phyloP scores from a whole-genome alignment of 2,888 invertebrate species.

The Venustoraphidia nigricollis region DNA sequence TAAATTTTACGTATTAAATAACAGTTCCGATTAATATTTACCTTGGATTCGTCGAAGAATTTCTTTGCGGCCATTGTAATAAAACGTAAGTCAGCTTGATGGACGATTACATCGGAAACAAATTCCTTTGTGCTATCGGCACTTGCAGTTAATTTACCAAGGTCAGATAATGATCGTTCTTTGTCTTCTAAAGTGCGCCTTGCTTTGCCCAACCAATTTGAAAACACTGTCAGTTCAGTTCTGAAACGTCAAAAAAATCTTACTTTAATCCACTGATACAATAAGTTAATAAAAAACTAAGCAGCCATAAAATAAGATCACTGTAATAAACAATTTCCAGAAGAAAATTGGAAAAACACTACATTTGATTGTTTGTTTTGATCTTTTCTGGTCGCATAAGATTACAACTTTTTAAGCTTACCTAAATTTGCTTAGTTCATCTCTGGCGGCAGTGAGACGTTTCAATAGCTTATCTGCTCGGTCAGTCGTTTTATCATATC shows the following conservation, averaged over 20 bases:
- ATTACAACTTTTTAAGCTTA: slow-evolving; percentile 17
- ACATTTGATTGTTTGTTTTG: too few species aligned
- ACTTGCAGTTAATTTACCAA: slow-evolving; percentile 53
- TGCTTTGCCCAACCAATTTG: slow-evolving; percentile 71
- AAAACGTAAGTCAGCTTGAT: slow-evolving; percentile 89
- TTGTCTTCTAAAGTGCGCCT: slow-evolving; percentile 69
- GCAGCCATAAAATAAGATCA: too few species aligned
- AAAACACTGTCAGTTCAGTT: slow-evolving; percentile 66
- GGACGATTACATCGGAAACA: slow-evolving; percentile 85
- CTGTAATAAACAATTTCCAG: too few species aligned
- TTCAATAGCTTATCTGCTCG: slow-evolving; percentile 65
- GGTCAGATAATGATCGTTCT: slow-evolving; percentile 63
- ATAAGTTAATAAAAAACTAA: too few species aligned
- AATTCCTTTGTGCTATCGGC: slow-evolving; percentile 75
- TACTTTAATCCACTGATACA: too few species aligned
- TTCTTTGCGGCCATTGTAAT: slow-evolving; percentile 94
- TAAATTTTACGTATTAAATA: slow-evolving; percentile 1
- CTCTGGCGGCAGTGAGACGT: slow-evolving; percentile 61
- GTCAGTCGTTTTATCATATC: slow-evolving; percentile 69
- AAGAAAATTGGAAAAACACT: too few species aligned
- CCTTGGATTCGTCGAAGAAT: slow-evolving; percentile 89
- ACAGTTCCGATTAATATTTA: slow-evolving; percentile 19
- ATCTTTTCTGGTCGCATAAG: too few species aligned
- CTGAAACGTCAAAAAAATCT: slow-evolving; percentile 22
- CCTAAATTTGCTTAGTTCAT: slow-evolving; percentile 77